These are phyloP conservation scores for Tetrao urogallus DNA, from an alignment of 2,113 vertebrate species.

Conservation along the genomic window DNA sequence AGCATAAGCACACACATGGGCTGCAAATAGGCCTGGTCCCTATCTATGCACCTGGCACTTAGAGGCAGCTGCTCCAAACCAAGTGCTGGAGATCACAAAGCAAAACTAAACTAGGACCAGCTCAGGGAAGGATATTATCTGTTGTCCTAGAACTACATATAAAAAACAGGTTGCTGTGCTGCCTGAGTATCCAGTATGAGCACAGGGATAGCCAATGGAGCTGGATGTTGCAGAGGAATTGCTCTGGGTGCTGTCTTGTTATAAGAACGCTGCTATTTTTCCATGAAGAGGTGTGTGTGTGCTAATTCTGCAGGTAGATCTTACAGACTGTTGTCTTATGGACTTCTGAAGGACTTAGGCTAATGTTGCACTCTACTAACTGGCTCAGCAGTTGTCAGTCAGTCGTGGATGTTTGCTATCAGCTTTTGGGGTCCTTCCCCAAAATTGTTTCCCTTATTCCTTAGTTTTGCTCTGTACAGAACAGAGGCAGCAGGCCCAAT, in stretches of 20 bases:
- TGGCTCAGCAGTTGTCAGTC: neutral
- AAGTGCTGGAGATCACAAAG: neutral
- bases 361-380: neutral
- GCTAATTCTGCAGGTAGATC: neutral
- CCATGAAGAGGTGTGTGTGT: neutral
- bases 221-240: neutral
- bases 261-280: neutral
- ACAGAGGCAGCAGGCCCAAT: neutral
- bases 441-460: neutral
- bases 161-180: neutral
- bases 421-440: neutral
- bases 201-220: neutral
- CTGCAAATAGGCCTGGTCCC: neutral
- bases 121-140: neutral
- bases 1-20: neutral
- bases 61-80: neutral
- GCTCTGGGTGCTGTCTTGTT: neutral
- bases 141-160: neutral
- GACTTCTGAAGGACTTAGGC: neutral
- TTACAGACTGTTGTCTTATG: accelerated
- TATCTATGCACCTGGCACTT: neutral
- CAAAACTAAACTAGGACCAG: neutral
- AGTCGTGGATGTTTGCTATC: neutral
- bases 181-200: neutral
- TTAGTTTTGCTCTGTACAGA: neutral